Evolutionary conservation across 64 coral and sea anemone genomes (phyloP).

Genomic region (Dendronephthya gigantea): DNA sequence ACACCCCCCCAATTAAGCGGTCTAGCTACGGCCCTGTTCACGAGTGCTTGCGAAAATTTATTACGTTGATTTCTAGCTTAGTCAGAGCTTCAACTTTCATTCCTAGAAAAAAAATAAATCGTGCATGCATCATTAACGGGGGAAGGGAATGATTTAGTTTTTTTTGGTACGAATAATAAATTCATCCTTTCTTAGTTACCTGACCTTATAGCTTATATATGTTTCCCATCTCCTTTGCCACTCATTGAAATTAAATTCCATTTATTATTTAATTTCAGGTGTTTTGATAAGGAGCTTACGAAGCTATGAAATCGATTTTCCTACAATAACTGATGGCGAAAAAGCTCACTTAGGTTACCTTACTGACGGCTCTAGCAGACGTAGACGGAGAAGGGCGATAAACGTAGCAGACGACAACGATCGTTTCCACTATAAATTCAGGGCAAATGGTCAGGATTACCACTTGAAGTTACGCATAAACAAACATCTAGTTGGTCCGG

Average conservation of each 20-base stretch:
- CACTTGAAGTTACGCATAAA: constrained; percentile 59
- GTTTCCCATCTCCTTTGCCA: not conserved
- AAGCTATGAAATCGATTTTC: not conserved
- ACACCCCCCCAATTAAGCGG: no score
- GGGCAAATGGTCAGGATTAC: constrained; percentile 40
- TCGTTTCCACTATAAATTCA: constrained; percentile 34
- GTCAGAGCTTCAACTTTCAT: no score
- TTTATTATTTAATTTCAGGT: not conserved
- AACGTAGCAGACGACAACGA: not conserved
- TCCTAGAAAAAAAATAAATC: no score
- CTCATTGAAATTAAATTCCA: no score
- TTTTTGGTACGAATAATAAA: no score
- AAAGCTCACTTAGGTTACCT: not conserved
- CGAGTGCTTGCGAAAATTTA: no score
- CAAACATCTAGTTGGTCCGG: constrained; percentile 60
- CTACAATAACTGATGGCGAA: not conserved
- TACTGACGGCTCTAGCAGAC: not conserved
- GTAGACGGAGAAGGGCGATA: not conserved
- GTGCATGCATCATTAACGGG: no score
- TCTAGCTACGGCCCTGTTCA: no score
- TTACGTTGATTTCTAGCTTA: no score
- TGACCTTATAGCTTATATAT: no score
- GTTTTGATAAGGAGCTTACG: not conserved
- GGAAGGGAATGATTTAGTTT: no score
- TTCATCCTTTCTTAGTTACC: no score